Base-by-base conservation (phyloP, 2,797 vertebrate genomes). In the Taenioides sp. region DNA sequence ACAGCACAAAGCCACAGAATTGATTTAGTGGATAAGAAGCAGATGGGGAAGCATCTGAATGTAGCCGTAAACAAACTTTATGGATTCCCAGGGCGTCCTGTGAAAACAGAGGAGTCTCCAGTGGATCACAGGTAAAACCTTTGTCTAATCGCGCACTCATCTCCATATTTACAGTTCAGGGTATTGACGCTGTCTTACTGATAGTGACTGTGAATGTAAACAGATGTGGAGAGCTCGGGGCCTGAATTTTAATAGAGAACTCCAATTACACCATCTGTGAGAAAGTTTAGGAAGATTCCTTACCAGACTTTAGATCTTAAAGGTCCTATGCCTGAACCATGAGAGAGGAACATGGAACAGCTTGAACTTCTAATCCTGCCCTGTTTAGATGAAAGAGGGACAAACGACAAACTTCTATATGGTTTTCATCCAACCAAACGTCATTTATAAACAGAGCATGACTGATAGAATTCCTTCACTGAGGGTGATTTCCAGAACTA, bases 11-110 rank as follows among this genome's bases (percentile, higher is more conserved):
- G 83, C 75, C 74, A 65, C 78, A 65, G 65, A 80, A 80, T 82
- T 82, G 82, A 85, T 88, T 85, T 75, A 80, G 11, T 82, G 78
- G 84, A 84, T 86, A 69, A 76, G 79, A 75, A 85, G 82, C 83
- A 88, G 86, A 82, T 80, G 86, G 81, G 71, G 78, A 22, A 74
- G 80, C 81, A 76, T 75, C 75, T 81, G 77, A 86, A 82, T 67
- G 77, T 31, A 65, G 76, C 10, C 0, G 83, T 83, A 86, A 86
- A 89, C 84, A 87, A 79, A 84, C 77, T 79, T 86, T 80, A 76
- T 59, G 75, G 75, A 82, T 82, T 78, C 86, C 55, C 66, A 47
- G 57, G 76, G 70, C 74, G 61, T 69, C 73, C 60, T 61, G 59
- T 70, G 68, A 60, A 73, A 65, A 83, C 73, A 70, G 62, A 43